Conservation (phyloP, 1,140 invertebrate species). For the Chionoecetes opilio region DNA sequence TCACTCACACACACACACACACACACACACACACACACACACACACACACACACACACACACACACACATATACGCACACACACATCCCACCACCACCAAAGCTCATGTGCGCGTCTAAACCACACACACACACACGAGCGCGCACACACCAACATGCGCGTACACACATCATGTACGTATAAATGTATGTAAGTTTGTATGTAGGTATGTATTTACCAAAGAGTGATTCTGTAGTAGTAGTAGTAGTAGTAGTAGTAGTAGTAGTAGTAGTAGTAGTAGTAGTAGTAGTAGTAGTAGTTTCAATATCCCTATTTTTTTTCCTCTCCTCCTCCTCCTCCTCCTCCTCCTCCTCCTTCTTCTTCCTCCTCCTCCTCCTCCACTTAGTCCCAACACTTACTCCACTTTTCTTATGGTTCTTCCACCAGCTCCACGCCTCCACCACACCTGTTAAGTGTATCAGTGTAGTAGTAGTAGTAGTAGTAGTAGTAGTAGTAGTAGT, state of each 20-base stretch:
- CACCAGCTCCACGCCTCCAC: neutral
- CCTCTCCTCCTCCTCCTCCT: neutral
- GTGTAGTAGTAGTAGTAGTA: slow-evolving; percentile 25
- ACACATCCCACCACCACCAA: no score
- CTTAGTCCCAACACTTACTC: neutral
- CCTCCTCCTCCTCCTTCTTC: neutral
- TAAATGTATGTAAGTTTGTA: neutral
- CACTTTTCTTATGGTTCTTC: neutral
- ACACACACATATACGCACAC: no score
- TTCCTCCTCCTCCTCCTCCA: neutral
- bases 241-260: slow-evolving; percentile 23
- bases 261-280: neutral
- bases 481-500: neutral
- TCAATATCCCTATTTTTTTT: no score
- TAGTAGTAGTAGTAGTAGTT: neutral
- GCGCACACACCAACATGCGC: neutral
- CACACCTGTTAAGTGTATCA: no score
- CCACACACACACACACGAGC: neutral
- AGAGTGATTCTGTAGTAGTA: neutral
- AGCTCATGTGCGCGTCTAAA: no score
- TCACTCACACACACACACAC: neutral
- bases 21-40: neutral
- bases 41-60: no score
- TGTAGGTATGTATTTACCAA: neutral
- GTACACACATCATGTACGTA: neutral